Base-by-base conservation (phyloP, 2,888 invertebrate genomes). In the Apeira syringaria region DNA sequence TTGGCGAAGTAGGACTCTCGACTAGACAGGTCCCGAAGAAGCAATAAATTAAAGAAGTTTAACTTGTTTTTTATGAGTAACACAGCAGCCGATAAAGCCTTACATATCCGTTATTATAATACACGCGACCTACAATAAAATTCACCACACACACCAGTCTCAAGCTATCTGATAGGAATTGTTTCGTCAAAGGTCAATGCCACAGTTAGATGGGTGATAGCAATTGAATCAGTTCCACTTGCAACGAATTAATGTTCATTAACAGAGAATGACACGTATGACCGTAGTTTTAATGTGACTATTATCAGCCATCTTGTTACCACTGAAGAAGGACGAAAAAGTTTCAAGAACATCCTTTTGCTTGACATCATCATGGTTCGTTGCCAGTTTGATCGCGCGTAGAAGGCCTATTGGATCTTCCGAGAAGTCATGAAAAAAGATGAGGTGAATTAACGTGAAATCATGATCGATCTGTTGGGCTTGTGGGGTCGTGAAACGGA, bases 201-300 rank as follows among this genome's bases (percentile, higher is more conserved):
- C 83, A 70, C 64, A 65, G 74, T 58, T 68, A 74, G 67, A 83
- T 77, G 74, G 70, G 74, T 77, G 82, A 86, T 86, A 86, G 75
- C 84, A 86, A 87, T 85, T 84, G 86, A 88, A 87, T 88, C 86
- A 74, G 87, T 85, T 86, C 85, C 88, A 87, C 87, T 88, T 87
- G 84, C 82, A 85, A 71, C 71, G 69, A 87, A 87, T 86, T 84
- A 87, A 77, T 74, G 74, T 81, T 87, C 74, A 84, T 86, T 85
- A 83, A 74, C 68, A 66, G 62, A 61, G 64, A 78, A 71, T 72
- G 71, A 73, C 72, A 73, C 69, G 61, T 59, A 58, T 67, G 70
- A 61, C 64, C 58, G 56, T 67, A 61, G 34, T 20, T 64, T 67
- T 61, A 60, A 62, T 55, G 11, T 7, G 20, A 43, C 20, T 42